Evolutionary conservation across 2,797 vertebrate genomes (phyloP).

Genomic region (Nannoperca obscura): DNA sequence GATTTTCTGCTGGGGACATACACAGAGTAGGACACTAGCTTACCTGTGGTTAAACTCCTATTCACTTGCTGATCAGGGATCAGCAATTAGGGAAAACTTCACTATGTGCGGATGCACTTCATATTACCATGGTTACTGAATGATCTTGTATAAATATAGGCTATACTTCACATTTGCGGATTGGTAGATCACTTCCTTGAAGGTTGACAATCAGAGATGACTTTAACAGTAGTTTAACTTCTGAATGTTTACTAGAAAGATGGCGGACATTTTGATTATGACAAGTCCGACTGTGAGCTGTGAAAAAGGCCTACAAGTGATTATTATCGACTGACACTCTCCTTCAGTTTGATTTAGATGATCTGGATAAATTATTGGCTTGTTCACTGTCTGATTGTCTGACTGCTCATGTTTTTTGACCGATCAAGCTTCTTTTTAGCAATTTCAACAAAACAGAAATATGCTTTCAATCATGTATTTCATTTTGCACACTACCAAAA

Average conservation of each 20-base stretch:
- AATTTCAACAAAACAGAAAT: not conserved
- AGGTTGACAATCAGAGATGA: not conserved
- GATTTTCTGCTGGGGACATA: not conserved
- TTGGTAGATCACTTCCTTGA: not conserved
- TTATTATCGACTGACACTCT: too few relatives aligned
- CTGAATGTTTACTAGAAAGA: too few relatives aligned
- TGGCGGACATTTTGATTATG: too few relatives aligned
- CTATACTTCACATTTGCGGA: too few relatives aligned
- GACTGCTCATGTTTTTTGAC: too few relatives aligned
- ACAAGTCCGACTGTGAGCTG: too few relatives aligned
- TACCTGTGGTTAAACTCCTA: not conserved
- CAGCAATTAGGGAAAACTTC: too few relatives aligned
- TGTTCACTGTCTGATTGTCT: too few relatives aligned
- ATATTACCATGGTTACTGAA: not conserved
- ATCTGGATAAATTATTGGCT: too few relatives aligned
- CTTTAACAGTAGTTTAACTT: not conserved
- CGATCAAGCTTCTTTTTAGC: too few relatives aligned
- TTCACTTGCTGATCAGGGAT: not conserved
- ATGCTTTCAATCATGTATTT: not conserved
- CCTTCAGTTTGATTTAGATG: too few relatives aligned
- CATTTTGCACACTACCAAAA: not conserved
- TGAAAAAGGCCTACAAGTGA: too few relatives aligned
- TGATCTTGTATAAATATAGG: not conserved
- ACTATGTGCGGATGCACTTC: not conserved
- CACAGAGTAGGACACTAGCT: not conserved